A percentile compares a stretch with the other conserved stretches of the same genome.
These are phyloP conservation scores for Turritopsis rubra DNA, from an alignment of 30 jellyfish, hydroid and myxozoan species.

Conservation along the genomic window DNA sequence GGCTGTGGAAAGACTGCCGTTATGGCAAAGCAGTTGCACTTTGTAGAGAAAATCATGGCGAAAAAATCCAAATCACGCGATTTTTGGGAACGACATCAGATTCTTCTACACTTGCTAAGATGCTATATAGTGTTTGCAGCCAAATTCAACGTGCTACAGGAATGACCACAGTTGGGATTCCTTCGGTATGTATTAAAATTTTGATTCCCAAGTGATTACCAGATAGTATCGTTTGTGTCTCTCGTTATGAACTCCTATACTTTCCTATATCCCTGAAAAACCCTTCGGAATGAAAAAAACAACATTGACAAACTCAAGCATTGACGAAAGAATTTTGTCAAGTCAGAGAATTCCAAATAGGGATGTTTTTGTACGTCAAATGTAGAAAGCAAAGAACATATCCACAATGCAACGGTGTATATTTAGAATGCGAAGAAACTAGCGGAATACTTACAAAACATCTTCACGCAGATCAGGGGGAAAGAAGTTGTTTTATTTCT, in stretches of 20 bases:
- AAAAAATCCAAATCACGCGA: conserved; percentile 40
- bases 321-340: too few species aligned
- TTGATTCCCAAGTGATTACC: background rate
- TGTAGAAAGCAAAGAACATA: too few species aligned
- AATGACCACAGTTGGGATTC: background rate
- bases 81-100: conserved; percentile 82
- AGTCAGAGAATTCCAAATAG: too few species aligned
- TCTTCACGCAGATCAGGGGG: conserved; percentile 4
- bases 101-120: conserved; percentile 50
- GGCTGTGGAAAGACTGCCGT: conserved; percentile 91
- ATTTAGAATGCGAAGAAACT: conserved; percentile 51
- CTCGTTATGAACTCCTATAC: too few species aligned
- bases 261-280: too few species aligned
- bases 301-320: too few species aligned
- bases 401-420: background rate
- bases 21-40: conserved; percentile 62
- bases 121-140: conserved; percentile 50
- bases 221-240: too few species aligned
- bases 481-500: conserved; percentile 31
- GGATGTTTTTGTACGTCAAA: too few species aligned
- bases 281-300: too few species aligned
- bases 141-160: conserved; percentile 33
- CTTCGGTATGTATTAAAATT: background rate
- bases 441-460: conserved; percentile 49
- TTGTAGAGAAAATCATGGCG: conserved; percentile 35